Base-by-base conservation (phyloP, 2,113 vertebrate genomes). In the Tragulus kanchil region DNA sequence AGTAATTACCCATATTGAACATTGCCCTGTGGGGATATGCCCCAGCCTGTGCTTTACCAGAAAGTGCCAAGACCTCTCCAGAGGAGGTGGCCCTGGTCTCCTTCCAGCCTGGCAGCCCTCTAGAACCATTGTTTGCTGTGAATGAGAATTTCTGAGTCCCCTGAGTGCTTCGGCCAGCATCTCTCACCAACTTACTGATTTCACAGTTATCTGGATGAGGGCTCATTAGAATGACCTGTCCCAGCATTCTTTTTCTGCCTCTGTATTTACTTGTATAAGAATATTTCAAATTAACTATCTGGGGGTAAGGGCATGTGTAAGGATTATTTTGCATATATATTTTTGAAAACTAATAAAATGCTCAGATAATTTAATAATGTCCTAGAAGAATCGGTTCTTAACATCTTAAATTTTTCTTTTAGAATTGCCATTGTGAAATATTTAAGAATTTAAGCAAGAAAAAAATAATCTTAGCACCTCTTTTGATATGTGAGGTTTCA, bases 1-100 rank as follows among this genome's bases (percentile, higher is more conserved):
- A 95, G 83, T 97, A 97, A 97, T 97, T 96, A 96, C 88, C 42
- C 69, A 14, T 54, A 59, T 36, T 69, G 82, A 78, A 96, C 96
- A 84, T 71, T 91, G 67, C 56, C 77, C 95, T 17, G 5, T 14
- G 25, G 81, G n/a, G 77, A 9, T 90, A 89, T 61, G n/a, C 28
- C 62, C 3, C 15, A 79, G 79, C 73, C 87, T 45, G 5, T 64
- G 77, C 25, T 36, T 67, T 58, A 12, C 52, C 10, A 59, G 17
- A 36, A 42, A 83, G 62, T 23, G 17, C 45, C 45, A 17, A 2
- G 54, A 48, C 45, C 85, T 94, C 85, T 71, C 52, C 25, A 31
- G 79, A 42, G 78, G 77, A 12, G 8, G 58, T 2, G 0, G 1
- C 48, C 28, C 54, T 45, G 7, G 2, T 23, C 10, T 67, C 26